Evolutionary conservation across 2,888 invertebrate species (phyloP).

Genomic region (Cenopis cana): DNA sequence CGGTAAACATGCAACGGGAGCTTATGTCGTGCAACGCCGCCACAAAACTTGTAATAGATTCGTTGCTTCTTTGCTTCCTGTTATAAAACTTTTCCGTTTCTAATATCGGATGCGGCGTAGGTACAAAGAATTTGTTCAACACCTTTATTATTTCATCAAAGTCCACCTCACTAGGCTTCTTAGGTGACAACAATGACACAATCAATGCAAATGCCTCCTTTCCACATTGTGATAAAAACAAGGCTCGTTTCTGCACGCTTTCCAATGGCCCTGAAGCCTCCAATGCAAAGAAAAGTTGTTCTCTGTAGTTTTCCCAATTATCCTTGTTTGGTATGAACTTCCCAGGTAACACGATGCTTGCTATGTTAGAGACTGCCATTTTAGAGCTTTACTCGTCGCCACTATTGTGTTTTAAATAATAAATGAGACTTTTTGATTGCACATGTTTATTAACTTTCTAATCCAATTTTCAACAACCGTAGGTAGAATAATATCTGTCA

Average conservation of each 20-base stretch:
- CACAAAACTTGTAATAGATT: conserved; percentile 12
- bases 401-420: conserved; percentile 17
- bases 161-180: conserved; percentile 34
- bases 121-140: conserved; percentile 37
- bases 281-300: conserved; percentile 22
- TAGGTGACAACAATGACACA: conserved; percentile 33
- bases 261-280: conserved; percentile 29
- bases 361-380: conserved; percentile 24
- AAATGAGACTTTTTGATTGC: neutral
- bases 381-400: conserved; percentile 12
- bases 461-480: too few relatives aligned
- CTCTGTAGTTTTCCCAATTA: conserved; percentile 33
- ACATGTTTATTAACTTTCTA: too few relatives aligned
- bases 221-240: conserved; percentile 41
- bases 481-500: too few relatives aligned
- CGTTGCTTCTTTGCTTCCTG: conserved; percentile 16
- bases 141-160: conserved; percentile 35
- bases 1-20: neutral
- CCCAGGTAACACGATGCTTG: conserved; percentile 34
- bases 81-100: conserved; percentile 35
- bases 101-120: conserved; percentile 39
- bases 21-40: conserved; percentile 21
- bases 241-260: conserved; percentile 38
- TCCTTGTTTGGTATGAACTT: conserved; percentile 38
- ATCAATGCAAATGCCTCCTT: conserved; percentile 35